Evolutionary conservation across 2,113 vertebrate species (phyloP), one percentile per base, ranked within the genome.

Genomic region (Corythoichthys intestinalis): DNA sequence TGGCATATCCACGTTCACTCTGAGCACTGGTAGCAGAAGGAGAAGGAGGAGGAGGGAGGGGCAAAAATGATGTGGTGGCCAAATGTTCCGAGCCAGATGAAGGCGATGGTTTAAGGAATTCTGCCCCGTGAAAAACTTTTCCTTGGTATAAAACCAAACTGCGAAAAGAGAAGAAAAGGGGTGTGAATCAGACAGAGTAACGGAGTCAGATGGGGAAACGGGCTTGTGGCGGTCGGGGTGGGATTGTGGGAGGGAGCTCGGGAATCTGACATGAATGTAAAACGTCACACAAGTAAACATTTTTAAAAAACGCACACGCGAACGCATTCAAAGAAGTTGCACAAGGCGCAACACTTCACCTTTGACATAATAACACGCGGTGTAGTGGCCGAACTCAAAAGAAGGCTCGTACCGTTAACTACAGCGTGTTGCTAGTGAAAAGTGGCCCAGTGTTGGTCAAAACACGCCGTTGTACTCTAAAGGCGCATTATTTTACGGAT

Each of bases 1-100:
- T 85, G 81, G 78, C 90, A 92, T 87, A 84, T 88, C 88, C 88
- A 86, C 81, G 77, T 83, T 88, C 74, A 83, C 76, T 84, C 58
- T 61, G 80, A 74, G 78, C 72, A 20, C 4, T 34, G 28, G 61
- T 63, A 13, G 41, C 41, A 34, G 61, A 34, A 10, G n/a, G 41
- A 28, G 59, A 15, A 44, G 58, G 38, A 41, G n/a, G n/a, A 46
- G 74, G 69, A 39, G 17, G 37, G 44, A 57, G n/a, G 44, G 50
- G 65, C 73, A 72, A 47, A 75, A 77, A 75, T 75, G 61, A 65
- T 72, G 79, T 62, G 73, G 68, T 78, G 73, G 63, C 75, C 75
- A 73, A 69, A 69, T 67, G 60, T 66, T 64, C 73, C 69, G 67
- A 78, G 65, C 59, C 72, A 72, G 80, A 59, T 48, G 69, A 82